Evolutionary conservation across 2,797 vertebrate species (phyloP).

Genomic region (Jordanella pulchra): DNA sequence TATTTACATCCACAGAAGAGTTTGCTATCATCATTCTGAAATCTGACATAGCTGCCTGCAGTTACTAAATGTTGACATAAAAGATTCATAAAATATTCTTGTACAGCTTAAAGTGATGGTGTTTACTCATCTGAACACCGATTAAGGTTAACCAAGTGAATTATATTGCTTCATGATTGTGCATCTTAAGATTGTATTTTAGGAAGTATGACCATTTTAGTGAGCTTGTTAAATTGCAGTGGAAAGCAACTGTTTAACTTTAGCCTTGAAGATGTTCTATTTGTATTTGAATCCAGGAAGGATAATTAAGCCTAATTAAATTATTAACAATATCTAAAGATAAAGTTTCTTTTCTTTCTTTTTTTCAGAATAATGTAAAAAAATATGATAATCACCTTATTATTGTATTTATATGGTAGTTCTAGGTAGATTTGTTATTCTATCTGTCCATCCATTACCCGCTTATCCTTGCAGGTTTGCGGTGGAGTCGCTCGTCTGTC

Average conservation of each 20-base stretch:
- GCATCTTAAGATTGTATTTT: not conserved
- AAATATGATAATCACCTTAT: too few species aligned
- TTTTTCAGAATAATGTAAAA: not conserved
- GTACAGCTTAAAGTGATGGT: not conserved
- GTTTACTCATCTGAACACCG: conserved; percentile 4
- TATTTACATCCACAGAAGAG: conserved; percentile 22
- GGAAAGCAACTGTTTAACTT: too few species aligned
- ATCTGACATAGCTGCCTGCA: conserved; percentile 22
- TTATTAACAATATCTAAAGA: not conserved
- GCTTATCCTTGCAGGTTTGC: too few species aligned
- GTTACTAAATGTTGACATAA: conserved; percentile 6
- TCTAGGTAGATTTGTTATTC: not conserved
- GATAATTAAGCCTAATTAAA: not conserved
- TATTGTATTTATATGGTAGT: too few species aligned
- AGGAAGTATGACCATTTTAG: not conserved
- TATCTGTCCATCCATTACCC: not conserved
- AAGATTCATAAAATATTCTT: conserved; percentile 4
- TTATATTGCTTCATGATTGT: too few species aligned
- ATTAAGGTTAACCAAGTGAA: not conserved
- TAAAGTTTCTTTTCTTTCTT: too few species aligned
- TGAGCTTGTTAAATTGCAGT: too few species aligned
- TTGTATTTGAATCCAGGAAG: not conserved
- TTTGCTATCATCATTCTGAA: conserved; percentile 32
- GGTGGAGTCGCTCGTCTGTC: not conserved
- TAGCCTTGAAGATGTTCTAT: not conserved